Base-by-base conservation (phyloP, 2,113 vertebrate species). In the Axis porcinus region DNA sequence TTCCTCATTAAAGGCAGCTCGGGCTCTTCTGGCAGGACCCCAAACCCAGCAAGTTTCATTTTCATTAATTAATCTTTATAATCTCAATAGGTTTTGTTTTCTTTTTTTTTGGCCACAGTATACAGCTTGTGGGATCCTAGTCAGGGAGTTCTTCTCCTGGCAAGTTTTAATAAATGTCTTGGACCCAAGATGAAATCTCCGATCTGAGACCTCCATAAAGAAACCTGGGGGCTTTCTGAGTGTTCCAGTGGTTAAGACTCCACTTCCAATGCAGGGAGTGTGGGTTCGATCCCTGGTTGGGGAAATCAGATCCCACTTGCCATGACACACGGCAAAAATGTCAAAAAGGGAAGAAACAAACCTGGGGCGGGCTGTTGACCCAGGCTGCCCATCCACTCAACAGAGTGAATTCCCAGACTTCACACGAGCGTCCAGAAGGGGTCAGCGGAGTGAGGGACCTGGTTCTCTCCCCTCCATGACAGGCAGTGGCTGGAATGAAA, bases 281-380 rank as follows among this genome's bases (percentile, higher is more conserved):
- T 40, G 21, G 36, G 36, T 74, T 13, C 23, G 36, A 74, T 6
- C 10, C 67, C 67, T 74, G 21, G 36, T 13, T 2, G 21, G 67
- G 23, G 67, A 74, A 74, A 13, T 13, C 40, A 74, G 36, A 40
- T 13, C 36, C 36, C 67, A 74, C 10, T 5, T 13, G 67, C 67
- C 67, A 74, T 4, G 1, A 40, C 5, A 21, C 36, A 5, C 12
- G 19, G 67, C 67, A 3, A 74, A 74, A 21, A 74, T 40, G 21
- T 40, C 67, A 40, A 25, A 40, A 74, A 12, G 23, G 67, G 19
- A 40, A 74, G 21, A 74, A 28, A 40, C 28, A 57, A 17, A 17
- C n/a, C 16, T 2, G 27, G 36, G 33, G 47, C 6, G 0, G 13
- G 28, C 47, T 0, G 0, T 8, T 4, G 28, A 15, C 4, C 2